Evolutionary conservation across 2,113 vertebrate species (phyloP).

Genomic region (Eulemur macaco): DNA sequence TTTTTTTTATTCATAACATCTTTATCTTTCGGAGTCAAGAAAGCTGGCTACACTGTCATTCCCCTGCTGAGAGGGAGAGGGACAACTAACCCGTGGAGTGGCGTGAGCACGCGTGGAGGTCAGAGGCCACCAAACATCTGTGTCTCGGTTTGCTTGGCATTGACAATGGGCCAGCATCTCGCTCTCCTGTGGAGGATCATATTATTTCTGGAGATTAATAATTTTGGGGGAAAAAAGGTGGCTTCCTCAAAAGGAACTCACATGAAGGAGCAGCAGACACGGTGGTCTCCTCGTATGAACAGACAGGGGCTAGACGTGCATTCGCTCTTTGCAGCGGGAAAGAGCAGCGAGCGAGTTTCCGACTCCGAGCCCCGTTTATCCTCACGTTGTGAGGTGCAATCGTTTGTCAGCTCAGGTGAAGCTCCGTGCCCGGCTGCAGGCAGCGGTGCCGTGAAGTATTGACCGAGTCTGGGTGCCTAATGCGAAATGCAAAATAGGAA

Average conservation of each 20-base stretch:
- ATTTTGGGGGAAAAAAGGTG: neutral
- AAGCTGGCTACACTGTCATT: neutral
- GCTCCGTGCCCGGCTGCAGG: neutral
- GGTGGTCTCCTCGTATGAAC: neutral
- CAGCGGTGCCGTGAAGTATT: neutral
- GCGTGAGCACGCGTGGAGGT: accelerated
- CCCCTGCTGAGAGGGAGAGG: neutral
- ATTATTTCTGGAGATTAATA: neutral
- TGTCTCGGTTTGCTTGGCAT: neutral
- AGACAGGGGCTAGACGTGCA: neutral
- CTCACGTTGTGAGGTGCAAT: neutral
- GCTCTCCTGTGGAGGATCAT: neutral
- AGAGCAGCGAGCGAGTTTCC: neutral
- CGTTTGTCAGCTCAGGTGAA: slow-evolving; percentile 32
- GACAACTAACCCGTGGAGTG: accelerated
- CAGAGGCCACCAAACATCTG: accelerated
- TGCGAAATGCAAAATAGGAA: slow-evolving; percentile 57
- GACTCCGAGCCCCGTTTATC: neutral
- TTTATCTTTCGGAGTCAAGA: neutral
- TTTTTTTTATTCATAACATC: neutral
- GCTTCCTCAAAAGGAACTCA: neutral
- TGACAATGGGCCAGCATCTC: neutral
- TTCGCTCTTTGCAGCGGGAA: neutral
- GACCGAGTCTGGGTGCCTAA: slow-evolving; percentile 49
- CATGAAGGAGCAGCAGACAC: neutral